Percentiles rank a stretch among this genome's conserved stretches.
phyloP scores from a whole-genome alignment of 2,888 invertebrate species.

The Drosophila demipolita region DNA sequence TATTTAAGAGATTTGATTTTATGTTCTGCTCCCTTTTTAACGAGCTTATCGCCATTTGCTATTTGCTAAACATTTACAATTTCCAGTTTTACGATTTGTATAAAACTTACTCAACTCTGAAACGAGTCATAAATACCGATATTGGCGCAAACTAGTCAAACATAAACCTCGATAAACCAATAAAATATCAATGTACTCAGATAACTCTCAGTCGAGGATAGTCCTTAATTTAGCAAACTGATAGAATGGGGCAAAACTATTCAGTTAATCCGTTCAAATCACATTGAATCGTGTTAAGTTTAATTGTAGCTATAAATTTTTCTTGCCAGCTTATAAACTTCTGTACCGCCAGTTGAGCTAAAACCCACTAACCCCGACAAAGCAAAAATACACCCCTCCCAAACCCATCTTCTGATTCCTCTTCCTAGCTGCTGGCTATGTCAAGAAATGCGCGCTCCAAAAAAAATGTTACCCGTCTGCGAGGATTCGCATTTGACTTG shows the following conservation, averaged over 20 bases:
- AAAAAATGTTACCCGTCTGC: conserved; percentile 67
- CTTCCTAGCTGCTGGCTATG: conserved; percentile 43
- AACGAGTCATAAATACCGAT: conserved; percentile 36
- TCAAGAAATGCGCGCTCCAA: conserved; percentile 61
- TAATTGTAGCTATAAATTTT: conserved; percentile 79
- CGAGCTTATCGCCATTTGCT: conserved; percentile 8
- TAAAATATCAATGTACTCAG: conserved; percentile 73
- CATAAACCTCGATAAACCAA: conserved; percentile 70
- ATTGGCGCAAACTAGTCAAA: conserved; percentile 35
- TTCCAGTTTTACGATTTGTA: conserved; percentile 32
- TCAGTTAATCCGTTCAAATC: conserved; percentile 78
- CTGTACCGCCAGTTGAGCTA: conserved; percentile 56
- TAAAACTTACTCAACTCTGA: conserved; percentile 38
- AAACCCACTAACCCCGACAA: not conserved
- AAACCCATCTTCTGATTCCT: not conserved
- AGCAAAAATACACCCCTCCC: too few relatives aligned
- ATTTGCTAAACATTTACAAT: conserved; percentile 38
- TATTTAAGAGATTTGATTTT: not conserved
- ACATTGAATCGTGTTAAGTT: conserved; percentile 76
- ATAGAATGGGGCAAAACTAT: conserved; percentile 62
- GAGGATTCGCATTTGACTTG: conserved; percentile 70
- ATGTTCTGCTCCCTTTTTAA: not conserved
- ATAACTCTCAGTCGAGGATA: conserved; percentile 23
- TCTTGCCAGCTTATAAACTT: conserved; percentile 68
- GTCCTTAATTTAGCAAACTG: conserved; percentile 35